phyloP scores from a whole-genome alignment of 2,113 vertebrate species.

The Apeltes quadracus region DNA sequence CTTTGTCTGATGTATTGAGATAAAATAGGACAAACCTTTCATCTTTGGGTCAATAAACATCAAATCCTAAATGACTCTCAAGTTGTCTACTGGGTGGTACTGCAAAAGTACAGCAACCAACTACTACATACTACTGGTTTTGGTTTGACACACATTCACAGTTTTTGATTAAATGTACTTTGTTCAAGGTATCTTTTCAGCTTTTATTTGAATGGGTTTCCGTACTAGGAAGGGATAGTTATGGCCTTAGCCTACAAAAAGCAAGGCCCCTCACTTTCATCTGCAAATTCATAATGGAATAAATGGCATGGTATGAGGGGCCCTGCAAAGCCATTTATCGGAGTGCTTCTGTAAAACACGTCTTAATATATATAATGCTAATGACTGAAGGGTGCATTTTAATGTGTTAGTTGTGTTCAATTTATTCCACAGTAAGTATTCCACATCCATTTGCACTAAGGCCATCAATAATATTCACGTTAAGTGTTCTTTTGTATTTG shows the following conservation, averaged over 20 bases:
- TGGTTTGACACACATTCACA: not conserved
- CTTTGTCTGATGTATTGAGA: too few relatives aligned
- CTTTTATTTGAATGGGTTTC: not conserved
- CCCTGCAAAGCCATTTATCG: not conserved
- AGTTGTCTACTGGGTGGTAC: too few relatives aligned
- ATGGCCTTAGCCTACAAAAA: not conserved
- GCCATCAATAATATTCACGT: constrained; percentile 10
- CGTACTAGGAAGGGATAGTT: not conserved
- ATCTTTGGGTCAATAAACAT: too few relatives aligned
- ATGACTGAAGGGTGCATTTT: constrained; percentile 16
- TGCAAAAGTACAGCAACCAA: too few relatives aligned
- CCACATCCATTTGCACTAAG: not conserved
- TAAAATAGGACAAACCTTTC: too few relatives aligned
- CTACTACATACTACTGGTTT: too few relatives aligned
- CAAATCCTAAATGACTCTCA: too few relatives aligned
- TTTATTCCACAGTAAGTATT: not conserved
- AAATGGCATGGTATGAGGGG: not conserved
- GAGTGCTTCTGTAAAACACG: not conserved
- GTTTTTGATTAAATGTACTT: not conserved
- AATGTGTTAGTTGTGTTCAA: constrained; percentile 10
- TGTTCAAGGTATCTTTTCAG: not conserved
- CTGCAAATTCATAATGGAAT: constrained; percentile 4
- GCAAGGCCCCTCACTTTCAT: constrained; percentile 1
- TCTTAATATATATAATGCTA: not conserved
- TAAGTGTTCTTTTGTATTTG: constrained; percentile 7